Evolutionary conservation across 2,888 invertebrate genomes (phyloP).

Genomic region (Sesia bembeciformis): DNA sequence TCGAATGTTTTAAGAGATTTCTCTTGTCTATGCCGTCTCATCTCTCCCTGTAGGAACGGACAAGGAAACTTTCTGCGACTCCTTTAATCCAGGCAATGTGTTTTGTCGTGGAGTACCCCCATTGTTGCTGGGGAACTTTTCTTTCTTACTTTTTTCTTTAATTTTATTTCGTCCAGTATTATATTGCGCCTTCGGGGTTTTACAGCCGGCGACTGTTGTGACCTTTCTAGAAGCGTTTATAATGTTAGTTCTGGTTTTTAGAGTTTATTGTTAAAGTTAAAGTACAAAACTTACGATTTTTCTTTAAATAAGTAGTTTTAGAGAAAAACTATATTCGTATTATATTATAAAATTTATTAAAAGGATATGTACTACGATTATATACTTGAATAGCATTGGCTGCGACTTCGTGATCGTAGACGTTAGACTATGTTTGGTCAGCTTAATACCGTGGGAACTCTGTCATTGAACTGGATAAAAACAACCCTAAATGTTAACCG

Average conservation of each 20-base stretch:
- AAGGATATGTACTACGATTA: too few relatives aligned
- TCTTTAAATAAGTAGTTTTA: too few relatives aligned
- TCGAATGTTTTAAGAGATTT: constrained; percentile 21
- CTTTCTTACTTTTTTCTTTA: constrained; percentile 43
- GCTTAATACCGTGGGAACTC: too few relatives aligned
- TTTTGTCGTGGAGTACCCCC: constrained; percentile 56
- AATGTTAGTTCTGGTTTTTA: background rate
- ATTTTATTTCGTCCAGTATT: constrained; percentile 53
- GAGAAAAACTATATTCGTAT: too few relatives aligned
- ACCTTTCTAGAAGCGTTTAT: background rate
- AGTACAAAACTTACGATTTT: too few relatives aligned
- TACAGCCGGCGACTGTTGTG: constrained; percentile 20
- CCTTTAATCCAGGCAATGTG: constrained; percentile 62
- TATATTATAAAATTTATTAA: too few relatives aligned
- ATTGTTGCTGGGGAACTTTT: constrained; percentile 57
- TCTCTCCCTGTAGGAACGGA: constrained; percentile 13
- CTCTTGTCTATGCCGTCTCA: constrained; percentile 15
- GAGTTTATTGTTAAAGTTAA: too few relatives aligned
- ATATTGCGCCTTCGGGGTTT: constrained; percentile 24
- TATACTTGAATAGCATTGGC: too few relatives aligned
- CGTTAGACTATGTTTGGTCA: too few relatives aligned
- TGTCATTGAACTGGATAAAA: too few relatives aligned
- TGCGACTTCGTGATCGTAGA: too few relatives aligned
- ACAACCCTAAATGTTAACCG: too few relatives aligned
- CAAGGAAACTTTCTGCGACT: constrained; percentile 25